These are phyloP conservation scores for Temnopleurus reevesii DNA, from an alignment of 53 echinoderm and acorn worm genomes.

Conservation along the genomic window DNA sequence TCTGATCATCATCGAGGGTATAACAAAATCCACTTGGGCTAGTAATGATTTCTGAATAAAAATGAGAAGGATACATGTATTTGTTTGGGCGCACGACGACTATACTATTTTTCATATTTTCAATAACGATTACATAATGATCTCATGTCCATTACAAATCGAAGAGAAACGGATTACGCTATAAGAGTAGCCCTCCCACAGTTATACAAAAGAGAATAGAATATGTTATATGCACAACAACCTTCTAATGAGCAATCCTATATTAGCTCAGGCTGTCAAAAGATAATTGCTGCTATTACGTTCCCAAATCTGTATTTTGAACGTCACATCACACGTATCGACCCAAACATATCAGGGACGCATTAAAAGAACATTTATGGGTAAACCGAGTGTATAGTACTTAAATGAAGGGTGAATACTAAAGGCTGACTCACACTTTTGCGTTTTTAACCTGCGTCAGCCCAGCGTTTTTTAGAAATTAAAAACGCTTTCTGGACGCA, in stretches of 20 bases:
- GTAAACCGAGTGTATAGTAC: neutral
- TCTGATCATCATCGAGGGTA: too few species aligned
- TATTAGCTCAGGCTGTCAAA: constrained; percentile 41
- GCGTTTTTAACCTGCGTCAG: too few species aligned
- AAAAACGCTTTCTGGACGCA: too few species aligned
- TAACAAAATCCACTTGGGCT: too few species aligned
- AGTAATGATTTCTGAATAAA: too few species aligned
- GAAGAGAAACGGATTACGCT: constrained; percentile 36
- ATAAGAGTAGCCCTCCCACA: constrained; percentile 22
- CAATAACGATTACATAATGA: constrained; percentile 19
- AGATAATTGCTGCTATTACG: constrained; percentile 57
- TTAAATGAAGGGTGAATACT: neutral
- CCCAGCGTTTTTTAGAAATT: too few species aligned
- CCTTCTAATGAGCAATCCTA: constrained; percentile 33
- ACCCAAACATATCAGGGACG: neutral
- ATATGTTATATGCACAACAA: neutral
- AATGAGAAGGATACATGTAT: too few species aligned
- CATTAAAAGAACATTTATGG: constrained; percentile 35
- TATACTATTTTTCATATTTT: too few species aligned
- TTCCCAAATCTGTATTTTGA: neutral
- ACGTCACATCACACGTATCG: neutral
- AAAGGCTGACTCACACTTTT: too few species aligned
- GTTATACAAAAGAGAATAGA: neutral
- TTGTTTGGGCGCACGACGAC: too few species aligned
- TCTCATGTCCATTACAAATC: constrained; percentile 46